These are phyloP conservation scores for Gorilla gorilla DNA, from an alignment of 2,113 vertebrate genomes.

Conservation along the genomic window DNA sequence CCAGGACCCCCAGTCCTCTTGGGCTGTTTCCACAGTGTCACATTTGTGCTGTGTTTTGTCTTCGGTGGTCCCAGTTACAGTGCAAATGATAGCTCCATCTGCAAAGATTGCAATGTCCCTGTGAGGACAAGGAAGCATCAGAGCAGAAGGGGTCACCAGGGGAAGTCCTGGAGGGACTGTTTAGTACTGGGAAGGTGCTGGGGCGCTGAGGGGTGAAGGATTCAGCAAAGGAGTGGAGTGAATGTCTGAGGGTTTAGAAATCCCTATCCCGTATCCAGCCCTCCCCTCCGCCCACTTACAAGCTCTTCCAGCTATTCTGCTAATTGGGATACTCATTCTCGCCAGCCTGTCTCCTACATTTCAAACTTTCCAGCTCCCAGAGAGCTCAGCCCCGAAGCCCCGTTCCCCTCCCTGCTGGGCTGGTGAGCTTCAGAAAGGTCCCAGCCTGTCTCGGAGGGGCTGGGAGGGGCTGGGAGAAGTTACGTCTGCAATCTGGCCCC, in stretches of 20 bases:
- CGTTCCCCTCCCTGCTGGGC: slow-evolving; percentile 55
- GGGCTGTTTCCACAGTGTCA: background rate
- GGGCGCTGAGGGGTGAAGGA: background rate
- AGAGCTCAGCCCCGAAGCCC: slow-evolving; percentile 49
- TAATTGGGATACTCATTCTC: slow-evolving; percentile 41
- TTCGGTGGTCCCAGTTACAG: background rate
- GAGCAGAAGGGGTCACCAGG: background rate
- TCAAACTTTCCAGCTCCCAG: slow-evolving; percentile 24
- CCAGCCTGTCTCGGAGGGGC: slow-evolving; percentile 61
- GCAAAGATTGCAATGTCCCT: background rate
- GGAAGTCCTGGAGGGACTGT: background rate
- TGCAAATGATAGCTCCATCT: background rate
- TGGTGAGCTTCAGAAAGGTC: slow-evolving; percentile 56
- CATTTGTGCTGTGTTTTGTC: background rate
- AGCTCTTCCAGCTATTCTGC: slow-evolving; percentile 53
- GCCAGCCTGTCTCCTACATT: slow-evolving; percentile 41
- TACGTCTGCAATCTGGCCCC: slow-evolving; percentile 78
- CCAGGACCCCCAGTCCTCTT: background rate
- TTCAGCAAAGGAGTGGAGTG: background rate
- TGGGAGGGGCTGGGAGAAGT: slow-evolving; percentile 60
- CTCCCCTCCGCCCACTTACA: background rate
- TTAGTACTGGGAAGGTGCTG: background rate
- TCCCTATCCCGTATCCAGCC: background rate
- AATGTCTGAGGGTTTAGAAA: background rate
- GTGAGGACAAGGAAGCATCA: background rate